These are phyloP conservation scores for Nothoprocta pentlandii DNA, from an alignment of 2,113 vertebrate genomes.

Conservation along the genomic window DNA sequence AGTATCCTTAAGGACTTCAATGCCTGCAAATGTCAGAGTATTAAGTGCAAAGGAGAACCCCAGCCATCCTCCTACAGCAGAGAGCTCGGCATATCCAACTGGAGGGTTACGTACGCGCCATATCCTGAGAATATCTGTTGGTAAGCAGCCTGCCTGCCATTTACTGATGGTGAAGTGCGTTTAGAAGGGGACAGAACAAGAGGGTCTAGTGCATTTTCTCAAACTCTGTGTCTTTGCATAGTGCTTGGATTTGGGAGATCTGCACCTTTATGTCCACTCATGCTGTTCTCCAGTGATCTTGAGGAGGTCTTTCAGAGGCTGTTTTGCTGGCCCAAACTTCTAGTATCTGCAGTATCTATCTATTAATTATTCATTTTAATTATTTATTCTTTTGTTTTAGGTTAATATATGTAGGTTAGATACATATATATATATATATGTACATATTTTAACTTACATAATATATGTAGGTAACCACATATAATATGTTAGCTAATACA, in stretches of 20 bases:
- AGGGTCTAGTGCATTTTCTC: not conserved
- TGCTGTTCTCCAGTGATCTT: not conserved
- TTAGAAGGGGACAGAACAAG: not conserved
- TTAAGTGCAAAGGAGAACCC: constrained; percentile 79
- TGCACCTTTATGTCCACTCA: not conserved
- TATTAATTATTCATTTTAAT: not conserved
- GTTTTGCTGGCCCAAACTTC: not conserved
- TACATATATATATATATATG: too few relatives aligned
- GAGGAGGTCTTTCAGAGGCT: not conserved
- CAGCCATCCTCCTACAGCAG: constrained; percentile 85
- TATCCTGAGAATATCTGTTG: constrained; percentile 92
- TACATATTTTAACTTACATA: too few relatives aligned
- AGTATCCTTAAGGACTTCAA: constrained; percentile 97
- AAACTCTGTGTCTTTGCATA: not conserved
- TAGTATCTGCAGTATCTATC: not conserved
- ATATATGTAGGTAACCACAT: too few relatives aligned
- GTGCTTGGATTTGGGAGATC: not conserved
- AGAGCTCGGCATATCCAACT: constrained; percentile 79
- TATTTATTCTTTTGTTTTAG: too few relatives aligned
- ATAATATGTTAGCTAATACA: not conserved
- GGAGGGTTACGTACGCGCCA: constrained; percentile 87
- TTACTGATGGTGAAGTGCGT: not conserved
- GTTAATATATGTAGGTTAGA: not conserved
- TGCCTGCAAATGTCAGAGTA: constrained; percentile 85
- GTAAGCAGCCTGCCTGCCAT: constrained; percentile 74